A percentile compares a stretch with the other conserved stretches of the same genome.
Conservation (phyloP, 2,113 vertebrate genomes). For the Carollia perspicillata region DNA sequence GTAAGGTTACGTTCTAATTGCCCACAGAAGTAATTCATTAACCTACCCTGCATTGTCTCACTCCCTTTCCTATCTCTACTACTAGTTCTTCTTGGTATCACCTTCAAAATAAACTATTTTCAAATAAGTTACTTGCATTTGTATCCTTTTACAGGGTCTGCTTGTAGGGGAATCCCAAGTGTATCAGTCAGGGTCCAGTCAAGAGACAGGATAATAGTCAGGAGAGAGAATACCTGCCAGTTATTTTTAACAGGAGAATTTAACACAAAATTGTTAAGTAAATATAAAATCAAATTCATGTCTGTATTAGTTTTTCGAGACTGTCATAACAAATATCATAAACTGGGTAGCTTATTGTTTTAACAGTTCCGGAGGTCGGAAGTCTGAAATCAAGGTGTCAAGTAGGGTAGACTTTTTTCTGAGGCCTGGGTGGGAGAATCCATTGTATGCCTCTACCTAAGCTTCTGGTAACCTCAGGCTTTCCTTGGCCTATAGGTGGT, state of each 20-base stretch:
- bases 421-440: neutral
- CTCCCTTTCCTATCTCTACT: neutral
- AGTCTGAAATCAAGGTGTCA: neutral
- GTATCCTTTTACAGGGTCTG: neutral
- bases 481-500: neutral
- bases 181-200: neutral
- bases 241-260: neutral
- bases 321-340: neutral
- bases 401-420: neutral
- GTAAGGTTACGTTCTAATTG: neutral
- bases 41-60: neutral
- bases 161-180: neutral
- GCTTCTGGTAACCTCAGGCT: neutral
- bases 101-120: constrained; percentile 18
- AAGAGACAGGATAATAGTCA: neutral
- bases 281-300: neutral
- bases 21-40: neutral
- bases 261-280: neutral
- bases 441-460: neutral
- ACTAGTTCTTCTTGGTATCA: neutral
- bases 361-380: neutral
- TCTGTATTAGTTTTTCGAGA: neutral
- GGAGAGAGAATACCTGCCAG: neutral
- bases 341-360: neutral
- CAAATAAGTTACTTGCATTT: neutral